Conservation (phyloP, 2,888 invertebrate species). For the Caenorhabditis becei region DNA sequence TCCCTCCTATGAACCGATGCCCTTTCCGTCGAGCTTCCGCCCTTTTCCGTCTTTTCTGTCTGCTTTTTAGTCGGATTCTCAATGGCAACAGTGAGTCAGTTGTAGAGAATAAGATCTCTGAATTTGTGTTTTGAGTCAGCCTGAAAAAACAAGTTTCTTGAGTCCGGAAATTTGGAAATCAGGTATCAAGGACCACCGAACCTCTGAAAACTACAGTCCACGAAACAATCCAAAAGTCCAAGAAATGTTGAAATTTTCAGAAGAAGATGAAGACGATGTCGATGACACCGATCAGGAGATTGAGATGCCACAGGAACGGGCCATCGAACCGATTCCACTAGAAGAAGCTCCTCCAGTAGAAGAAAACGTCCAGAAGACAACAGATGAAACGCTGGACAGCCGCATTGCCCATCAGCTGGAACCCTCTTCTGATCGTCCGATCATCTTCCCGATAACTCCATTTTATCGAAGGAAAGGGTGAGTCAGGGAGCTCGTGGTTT, state of each 20-base stretch:
- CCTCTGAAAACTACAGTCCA: too few species aligned
- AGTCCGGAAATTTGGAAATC: too few species aligned
- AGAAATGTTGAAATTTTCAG: slow-evolving; percentile 1
- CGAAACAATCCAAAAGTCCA: too few species aligned
- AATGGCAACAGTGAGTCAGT: slow-evolving; percentile 21
- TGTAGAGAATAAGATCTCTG: neutral
- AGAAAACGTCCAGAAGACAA: slow-evolving; percentile 6
- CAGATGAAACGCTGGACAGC: slow-evolving; percentile 26
- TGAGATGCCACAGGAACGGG: slow-evolving; percentile 11
- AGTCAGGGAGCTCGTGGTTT: slow-evolving; percentile 14
- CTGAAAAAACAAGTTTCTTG: too few species aligned
- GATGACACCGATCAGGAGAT: slow-evolving; percentile 36
- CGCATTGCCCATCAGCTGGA: slow-evolving; percentile 22
- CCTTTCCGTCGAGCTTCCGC: slow-evolving; percentile 43
- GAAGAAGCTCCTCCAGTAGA: slow-evolving; percentile 8
- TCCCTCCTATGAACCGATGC: slow-evolving; percentile 30
- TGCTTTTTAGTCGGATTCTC: slow-evolving; percentile 41
- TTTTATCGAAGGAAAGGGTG: slow-evolving; percentile 65
- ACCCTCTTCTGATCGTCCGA: slow-evolving; percentile 23
- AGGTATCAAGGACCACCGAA: too few species aligned
- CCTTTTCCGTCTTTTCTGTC: slow-evolving; percentile 32
- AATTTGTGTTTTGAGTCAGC: neutral
- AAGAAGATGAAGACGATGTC: slow-evolving; percentile 33
- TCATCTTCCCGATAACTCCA: slow-evolving; percentile 65
- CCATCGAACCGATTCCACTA: neutral